These are phyloP conservation scores for Ctenomys sociabilis DNA, from an alignment of 2,113 vertebrate species.

Conservation along the genomic window DNA sequence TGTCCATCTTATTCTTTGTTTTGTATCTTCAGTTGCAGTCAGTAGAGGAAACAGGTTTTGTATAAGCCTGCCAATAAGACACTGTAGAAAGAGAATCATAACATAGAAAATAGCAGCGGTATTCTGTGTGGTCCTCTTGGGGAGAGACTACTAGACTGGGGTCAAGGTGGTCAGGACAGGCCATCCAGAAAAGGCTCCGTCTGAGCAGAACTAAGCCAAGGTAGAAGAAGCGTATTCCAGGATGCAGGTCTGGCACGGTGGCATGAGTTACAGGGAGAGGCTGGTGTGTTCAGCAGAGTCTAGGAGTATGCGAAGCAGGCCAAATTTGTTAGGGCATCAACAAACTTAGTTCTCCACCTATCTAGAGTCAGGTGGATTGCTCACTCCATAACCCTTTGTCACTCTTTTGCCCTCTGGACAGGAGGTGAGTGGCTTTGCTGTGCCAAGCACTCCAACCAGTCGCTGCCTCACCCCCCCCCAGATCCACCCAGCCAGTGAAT, in stretches of 20 bases:
- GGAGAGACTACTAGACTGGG: neutral
- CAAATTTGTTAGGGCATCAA: neutral
- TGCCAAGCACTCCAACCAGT: neutral
- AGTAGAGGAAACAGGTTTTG: neutral
- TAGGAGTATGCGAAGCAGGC: neutral
- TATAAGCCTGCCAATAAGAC: neutral
- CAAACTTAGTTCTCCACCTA: neutral
- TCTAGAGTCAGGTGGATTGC: neutral
- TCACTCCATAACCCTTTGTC: neutral
- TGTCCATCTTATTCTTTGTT: neutral
- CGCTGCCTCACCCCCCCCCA: too few relatives aligned
- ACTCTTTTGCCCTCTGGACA: neutral
- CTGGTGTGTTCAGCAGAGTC: neutral
- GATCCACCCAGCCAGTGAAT: neutral
- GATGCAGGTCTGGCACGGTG: too few relatives aligned
- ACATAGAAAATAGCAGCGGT: neutral
- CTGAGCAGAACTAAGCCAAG: neutral
- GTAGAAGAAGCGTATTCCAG: neutral
- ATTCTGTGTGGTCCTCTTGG: neutral
- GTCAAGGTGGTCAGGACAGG: neutral
- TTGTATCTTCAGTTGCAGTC: neutral
- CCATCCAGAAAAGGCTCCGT: neutral
- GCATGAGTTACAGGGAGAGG: too few relatives aligned
- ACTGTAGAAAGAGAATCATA: neutral
- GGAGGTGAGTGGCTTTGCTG: neutral